Evolutionary conservation across 2,888 invertebrate species (phyloP).

Genomic region (Diadegma fenestrale): DNA sequence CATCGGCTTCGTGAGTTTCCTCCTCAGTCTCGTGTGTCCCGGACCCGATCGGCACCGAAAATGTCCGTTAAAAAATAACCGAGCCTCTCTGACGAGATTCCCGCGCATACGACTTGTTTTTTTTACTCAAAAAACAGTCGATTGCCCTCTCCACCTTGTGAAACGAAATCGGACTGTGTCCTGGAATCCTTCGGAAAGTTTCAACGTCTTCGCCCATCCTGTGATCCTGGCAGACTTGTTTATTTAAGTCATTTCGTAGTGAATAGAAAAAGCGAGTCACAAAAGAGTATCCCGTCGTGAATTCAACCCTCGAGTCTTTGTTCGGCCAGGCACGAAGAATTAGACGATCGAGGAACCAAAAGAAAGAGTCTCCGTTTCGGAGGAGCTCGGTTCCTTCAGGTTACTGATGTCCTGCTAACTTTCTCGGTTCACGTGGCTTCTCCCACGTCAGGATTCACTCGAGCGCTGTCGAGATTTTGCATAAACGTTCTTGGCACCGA

Average conservation of each 20-base stretch:
- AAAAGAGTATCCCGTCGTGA: conserved; percentile 8
- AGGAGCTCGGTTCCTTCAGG: conserved; percentile 32
- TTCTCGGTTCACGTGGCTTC: conserved; percentile 66
- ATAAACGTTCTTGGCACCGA: too few species aligned
- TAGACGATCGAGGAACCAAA: not conserved
- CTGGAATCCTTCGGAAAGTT: not conserved
- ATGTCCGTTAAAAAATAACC: conserved; percentile 77
- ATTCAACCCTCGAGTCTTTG: conserved; percentile 35
- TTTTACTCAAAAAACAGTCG: not conserved
- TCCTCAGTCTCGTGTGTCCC: conserved; percentile 68
- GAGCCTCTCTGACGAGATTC: conserved; percentile 48
- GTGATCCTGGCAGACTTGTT: conserved; percentile 71
- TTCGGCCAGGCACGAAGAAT: conserved; percentile 16
- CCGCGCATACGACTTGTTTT: conserved; percentile 6
- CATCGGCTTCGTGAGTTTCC: conserved; percentile 26
- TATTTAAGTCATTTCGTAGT: conserved; percentile 72
- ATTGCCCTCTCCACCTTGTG: not conserved
- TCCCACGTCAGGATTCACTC: conserved; percentile 46
- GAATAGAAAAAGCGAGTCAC: conserved; percentile 64
- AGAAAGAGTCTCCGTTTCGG: not conserved
- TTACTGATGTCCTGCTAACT: conserved; percentile 64
- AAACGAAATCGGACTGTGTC: not conserved
- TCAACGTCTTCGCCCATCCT: conserved; percentile 61
- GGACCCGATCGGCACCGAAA: conserved; percentile 70
- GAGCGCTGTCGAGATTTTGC: conserved; percentile 8